Evolutionary conservation across 2,113 vertebrate genomes (phyloP).

Genomic region (Nycticorax nycticorax): DNA sequence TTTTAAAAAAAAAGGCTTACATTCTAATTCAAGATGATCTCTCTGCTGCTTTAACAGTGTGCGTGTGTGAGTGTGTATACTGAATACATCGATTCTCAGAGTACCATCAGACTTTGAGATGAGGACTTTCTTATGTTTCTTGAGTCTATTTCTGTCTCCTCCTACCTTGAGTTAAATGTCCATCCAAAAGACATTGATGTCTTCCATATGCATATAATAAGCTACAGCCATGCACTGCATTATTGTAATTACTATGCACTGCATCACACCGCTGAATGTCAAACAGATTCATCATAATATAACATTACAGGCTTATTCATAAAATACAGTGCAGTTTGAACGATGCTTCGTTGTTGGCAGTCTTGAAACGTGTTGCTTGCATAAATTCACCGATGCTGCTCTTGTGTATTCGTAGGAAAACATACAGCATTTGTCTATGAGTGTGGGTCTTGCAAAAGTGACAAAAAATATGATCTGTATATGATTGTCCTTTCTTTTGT

Average conservation of each 20-base stretch:
- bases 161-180: conserved; percentile 12
- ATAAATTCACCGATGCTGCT: conserved; percentile 44
- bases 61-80: background rate
- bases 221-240: conserved; percentile 18
- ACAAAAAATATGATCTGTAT: background rate
- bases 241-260: conserved; percentile 3
- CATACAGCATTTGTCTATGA: background rate
- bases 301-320: conserved; percentile 54
- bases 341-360: conserved; percentile 39
- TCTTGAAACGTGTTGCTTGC: conserved; percentile 54
- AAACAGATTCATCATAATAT: conserved; percentile 16
- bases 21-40: background rate
- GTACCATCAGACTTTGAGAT: conserved; percentile 74
- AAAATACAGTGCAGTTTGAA: conserved; percentile 4
- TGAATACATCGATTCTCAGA: background rate
- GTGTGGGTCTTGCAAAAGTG: conserved; percentile 5
- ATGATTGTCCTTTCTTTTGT: conserved; percentile 15
- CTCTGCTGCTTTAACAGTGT: background rate
- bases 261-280: conserved; percentile 43
- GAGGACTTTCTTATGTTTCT: conserved; percentile 17
- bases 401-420: conserved; percentile 18
- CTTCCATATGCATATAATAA: conserved; percentile 31
- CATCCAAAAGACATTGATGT: conserved; percentile 36
- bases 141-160: conserved; percentile 20
- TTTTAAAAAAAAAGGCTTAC: background rate